Evolutionary conservation across 1,140 invertebrate species (phyloP), one percentile per base, ranked within the genome.

Genomic region (Rhyzopertha dominica): DNA sequence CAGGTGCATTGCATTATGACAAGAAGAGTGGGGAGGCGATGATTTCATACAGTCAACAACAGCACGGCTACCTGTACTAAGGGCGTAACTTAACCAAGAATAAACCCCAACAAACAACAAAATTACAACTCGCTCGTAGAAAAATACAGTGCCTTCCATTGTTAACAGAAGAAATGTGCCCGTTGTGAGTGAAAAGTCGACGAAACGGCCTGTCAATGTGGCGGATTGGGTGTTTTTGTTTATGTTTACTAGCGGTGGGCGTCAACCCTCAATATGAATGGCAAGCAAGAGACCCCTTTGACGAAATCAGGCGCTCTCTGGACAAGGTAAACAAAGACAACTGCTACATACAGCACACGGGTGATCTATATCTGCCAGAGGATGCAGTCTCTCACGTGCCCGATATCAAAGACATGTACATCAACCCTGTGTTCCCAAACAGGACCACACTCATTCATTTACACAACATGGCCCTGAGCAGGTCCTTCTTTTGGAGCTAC

Each of bases 401-500:
- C 0, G 89, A 94, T 57, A 91, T 96, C 47, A 95, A 97, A 67
- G 89, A 93, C 61, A 79, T 98, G 30, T 91, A 95, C 57, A 89
- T 95, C 14, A 94, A 95, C 71, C 92, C 93, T 2, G 82, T 97
- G 4, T 95, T 95, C 61, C 89, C 92, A 0, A 98, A 98, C 69
- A 78, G 95, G 51, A 96, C 94, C 0, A 87, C 86, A 9, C 66
- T 98, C 43, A 68, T 97, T 10, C 92, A 97, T 73, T 71, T 97
- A 40, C 94, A 98, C 66, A 98, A 97, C 66, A 87, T 97, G 81
- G 95, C 93, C 10, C 70, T 97, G 56, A 95, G 84, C 63, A 72
- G 94, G 52, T 89, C 91, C 0, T 97, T 95, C 67, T 98, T 91
- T 66, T 97, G 89, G 84, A 94, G 90, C 67, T 95, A 95, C 54